A percentile compares a stretch with the other conserved stretches of the same genome.
phyloP scores from a whole-genome alignment of 2,888 invertebrate species.

The Deilephila elpenor region DNA sequence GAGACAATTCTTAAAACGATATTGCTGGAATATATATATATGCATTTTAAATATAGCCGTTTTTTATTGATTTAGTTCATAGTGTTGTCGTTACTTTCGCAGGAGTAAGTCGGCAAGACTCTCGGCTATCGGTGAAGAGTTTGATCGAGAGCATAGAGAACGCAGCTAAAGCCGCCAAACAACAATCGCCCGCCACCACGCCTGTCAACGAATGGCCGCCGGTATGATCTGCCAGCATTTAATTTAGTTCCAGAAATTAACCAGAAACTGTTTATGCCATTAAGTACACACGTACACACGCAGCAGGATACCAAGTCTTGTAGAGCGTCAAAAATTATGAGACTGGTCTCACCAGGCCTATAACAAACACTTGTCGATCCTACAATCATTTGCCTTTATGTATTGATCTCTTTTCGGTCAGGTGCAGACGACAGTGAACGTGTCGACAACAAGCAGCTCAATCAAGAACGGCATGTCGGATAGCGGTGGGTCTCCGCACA shows the following conservation, averaged over 20 bases:
- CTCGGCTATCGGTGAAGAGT: conserved; percentile 94
- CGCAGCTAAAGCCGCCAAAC: conserved; percentile 89
- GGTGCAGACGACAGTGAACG: conserved; percentile 59
- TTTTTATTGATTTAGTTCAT: not conserved
- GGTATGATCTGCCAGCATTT: conserved; percentile 48
- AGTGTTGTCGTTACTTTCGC: conserved; percentile 17
- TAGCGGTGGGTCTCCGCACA: conserved; percentile 45
- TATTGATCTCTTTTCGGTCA: conserved; percentile 22
- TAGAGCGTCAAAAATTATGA: too few relatives aligned
- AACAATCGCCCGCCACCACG: conserved; percentile 77
- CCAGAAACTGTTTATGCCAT: too few relatives aligned
- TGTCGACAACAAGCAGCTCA: conserved; percentile 49
- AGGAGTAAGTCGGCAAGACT: conserved; percentile 87
- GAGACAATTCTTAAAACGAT: too few relatives aligned
- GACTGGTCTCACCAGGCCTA: too few relatives aligned
- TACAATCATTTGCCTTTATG: not conserved
- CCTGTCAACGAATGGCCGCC: conserved; percentile 77
- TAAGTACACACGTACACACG: too few relatives aligned
- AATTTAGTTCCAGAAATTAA: not conserved
- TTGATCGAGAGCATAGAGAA: conserved; percentile 96
- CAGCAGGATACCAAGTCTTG: too few relatives aligned
- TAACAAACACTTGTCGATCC: not conserved
- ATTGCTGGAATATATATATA: too few relatives aligned
- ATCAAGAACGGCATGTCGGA: conserved; percentile 70
- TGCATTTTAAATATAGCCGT: not conserved